Evolutionary conservation across 2,888 invertebrate species (phyloP).

Genomic region (Sesia apiformis): DNA sequence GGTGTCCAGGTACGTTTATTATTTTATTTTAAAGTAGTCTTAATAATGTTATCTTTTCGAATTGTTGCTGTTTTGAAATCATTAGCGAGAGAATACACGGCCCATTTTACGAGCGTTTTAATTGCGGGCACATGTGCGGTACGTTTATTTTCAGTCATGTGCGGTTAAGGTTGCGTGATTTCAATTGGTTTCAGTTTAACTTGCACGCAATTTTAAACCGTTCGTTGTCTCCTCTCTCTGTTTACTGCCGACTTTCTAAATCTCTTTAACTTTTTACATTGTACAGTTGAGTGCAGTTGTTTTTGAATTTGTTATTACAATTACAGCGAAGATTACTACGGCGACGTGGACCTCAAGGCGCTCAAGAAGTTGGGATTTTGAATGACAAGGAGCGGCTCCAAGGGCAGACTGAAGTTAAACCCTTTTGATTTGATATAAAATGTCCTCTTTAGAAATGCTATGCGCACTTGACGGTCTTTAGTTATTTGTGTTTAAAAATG

Average conservation of each 20-base stretch:
- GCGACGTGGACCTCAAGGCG: conserved; percentile 91
- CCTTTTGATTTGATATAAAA: conserved; percentile 47
- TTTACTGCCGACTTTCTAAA: no score
- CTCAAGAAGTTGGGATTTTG: conserved; percentile 87
- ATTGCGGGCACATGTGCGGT: no score
- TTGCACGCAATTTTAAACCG: no score
- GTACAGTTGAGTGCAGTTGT: no score
- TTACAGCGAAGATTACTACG: conserved; percentile 93
- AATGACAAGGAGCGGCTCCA: conserved; percentile 68
- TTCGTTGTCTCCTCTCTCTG: no score
- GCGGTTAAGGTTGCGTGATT: no score
- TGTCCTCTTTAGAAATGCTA: conserved; percentile 10
- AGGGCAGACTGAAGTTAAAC: conserved; percentile 64
- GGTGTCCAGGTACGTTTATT: conserved; percentile 14
- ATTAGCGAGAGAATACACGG: not conserved
- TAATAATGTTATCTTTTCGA: not conserved
- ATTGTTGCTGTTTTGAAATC: not conserved
- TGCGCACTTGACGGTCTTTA: not conserved
- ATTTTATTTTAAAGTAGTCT: conserved; percentile 2
- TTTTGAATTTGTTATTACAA: conserved; percentile 2
- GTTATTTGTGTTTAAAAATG: not conserved
- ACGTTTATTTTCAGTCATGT: no score
- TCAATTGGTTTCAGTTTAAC: no score
- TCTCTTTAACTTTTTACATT: no score
- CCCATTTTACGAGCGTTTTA: no score